A percentile compares a stretch with the other conserved stretches of the same genome.
phyloP scores from a whole-genome alignment of 1,140 invertebrate species.

The Frieseomelitta varia region DNA sequence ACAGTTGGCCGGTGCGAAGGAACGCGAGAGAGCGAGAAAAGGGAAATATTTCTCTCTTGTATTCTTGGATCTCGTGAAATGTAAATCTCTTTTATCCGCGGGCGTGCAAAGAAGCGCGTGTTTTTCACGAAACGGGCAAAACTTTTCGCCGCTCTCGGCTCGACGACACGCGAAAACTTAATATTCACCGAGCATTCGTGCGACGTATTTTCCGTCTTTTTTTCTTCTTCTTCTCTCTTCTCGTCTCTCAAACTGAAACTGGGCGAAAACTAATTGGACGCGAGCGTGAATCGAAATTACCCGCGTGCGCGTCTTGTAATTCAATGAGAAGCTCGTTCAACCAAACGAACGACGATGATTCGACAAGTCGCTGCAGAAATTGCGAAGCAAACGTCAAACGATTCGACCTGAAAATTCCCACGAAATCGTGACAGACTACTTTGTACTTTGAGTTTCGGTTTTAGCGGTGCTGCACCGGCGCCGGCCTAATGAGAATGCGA shows the following conservation, averaged over 20 bases:
- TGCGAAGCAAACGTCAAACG: not conserved
- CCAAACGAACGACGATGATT: too few species aligned
- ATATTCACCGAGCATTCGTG: not conserved
- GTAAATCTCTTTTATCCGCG: slow-evolving; percentile 66
- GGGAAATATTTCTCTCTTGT: slow-evolving; percentile 38
- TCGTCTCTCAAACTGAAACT: too few species aligned
- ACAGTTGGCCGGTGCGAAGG: not conserved
- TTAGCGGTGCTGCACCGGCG: slow-evolving; percentile 10
- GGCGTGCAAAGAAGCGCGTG: slow-evolving; percentile 42
- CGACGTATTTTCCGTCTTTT: not conserved
- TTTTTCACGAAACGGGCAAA: not conserved
- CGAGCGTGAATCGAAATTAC: not conserved
- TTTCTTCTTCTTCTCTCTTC: too few species aligned
- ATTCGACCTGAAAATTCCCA: slow-evolving; percentile 20
- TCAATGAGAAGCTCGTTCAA: not conserved
- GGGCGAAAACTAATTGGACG: too few species aligned
- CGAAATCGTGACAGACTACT: not conserved
- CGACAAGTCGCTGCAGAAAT: slow-evolving; percentile 24
- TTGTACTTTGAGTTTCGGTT: slow-evolving; percentile 45
- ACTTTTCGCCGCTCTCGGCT: slow-evolving; percentile 5
- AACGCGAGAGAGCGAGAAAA: not conserved
- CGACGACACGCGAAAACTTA: not conserved
- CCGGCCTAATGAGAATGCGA: slow-evolving; percentile 47
- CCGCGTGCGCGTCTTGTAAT: not conserved
- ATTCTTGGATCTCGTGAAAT: slow-evolving; percentile 57